phyloP scores from a whole-genome alignment of 2,797 vertebrate species.

The Coregonus suidteri region DNA sequence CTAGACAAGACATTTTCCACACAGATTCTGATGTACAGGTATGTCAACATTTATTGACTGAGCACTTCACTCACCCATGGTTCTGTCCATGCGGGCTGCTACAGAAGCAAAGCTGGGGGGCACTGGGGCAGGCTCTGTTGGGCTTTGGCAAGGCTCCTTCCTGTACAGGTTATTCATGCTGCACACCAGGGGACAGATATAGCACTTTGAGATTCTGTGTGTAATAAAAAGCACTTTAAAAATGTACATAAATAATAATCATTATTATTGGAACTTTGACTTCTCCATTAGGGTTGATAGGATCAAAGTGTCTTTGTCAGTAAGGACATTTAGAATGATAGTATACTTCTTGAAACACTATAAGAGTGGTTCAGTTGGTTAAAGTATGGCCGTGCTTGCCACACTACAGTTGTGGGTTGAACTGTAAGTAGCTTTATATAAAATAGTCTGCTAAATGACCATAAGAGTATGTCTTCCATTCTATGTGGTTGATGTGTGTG shows the following conservation, averaged over 20 bases:
- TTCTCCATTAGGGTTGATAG: not conserved
- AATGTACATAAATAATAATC: not conserved
- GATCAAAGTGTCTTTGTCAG: not conserved
- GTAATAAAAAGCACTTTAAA: not conserved
- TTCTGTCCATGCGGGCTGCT: constrained; percentile 81
- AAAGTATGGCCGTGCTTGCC: no score
- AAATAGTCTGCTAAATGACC: no score
- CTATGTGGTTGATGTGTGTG: not conserved
- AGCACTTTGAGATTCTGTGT: not conserved
- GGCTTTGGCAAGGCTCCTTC: constrained; percentile 72
- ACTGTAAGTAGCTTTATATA: not conserved
- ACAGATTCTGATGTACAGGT: not conserved
- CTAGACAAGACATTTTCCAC: not conserved
- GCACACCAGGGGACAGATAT: not conserved
- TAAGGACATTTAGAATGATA: not conserved
- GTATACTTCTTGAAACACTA: no score
- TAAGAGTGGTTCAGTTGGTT: no score
- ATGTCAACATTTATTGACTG: not conserved
- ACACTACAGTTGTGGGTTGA: no score
- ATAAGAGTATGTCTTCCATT: not conserved
- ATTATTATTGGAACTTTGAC: not conserved
- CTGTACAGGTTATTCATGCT: constrained; percentile 72
- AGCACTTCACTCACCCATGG: constrained; percentile 75
- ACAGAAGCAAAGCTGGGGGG: constrained; percentile 79
- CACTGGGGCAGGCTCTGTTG: constrained; percentile 55